These are phyloP conservation scores for Galemys pyrenaicus DNA, from an alignment of 2,113 vertebrate species.

Conservation along the genomic window DNA sequence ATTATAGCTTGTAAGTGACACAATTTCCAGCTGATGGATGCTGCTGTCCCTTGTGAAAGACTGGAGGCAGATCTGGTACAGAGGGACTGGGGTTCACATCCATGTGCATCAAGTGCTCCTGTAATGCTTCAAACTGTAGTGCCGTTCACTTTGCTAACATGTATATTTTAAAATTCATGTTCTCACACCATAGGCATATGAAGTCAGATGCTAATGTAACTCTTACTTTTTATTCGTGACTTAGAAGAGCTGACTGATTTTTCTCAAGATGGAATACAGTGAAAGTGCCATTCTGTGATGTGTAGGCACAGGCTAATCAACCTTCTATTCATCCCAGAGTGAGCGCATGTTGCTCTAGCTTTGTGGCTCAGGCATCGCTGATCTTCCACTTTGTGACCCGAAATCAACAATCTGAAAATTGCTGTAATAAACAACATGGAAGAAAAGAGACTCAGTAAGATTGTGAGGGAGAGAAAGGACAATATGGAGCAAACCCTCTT, in stretches of 20 bases:
- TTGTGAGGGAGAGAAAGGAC: background rate
- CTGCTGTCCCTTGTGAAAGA: background rate
- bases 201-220: background rate
- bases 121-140: background rate
- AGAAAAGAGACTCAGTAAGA: background rate
- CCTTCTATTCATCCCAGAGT: background rate
- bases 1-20: background rate
- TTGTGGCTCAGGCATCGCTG: background rate
- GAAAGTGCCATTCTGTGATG: background rate
- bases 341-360: background rate
- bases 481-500: background rate
- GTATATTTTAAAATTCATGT: background rate
- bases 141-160: background rate
- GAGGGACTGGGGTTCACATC: background rate
- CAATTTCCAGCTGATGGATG: background rate
- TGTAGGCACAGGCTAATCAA: background rate
- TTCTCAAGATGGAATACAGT: background rate
- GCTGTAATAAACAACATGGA: background rate
- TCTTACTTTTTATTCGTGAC: background rate
- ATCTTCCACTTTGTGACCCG: background rate
- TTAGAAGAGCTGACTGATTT: slow-evolving; percentile 1
- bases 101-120: background rate
- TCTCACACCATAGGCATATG: background rate
- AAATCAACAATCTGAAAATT: background rate
- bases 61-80: background rate